phyloP scores from a whole-genome alignment of 2,888 invertebrate genomes.

The Callyntrura guangdongensis region DNA sequence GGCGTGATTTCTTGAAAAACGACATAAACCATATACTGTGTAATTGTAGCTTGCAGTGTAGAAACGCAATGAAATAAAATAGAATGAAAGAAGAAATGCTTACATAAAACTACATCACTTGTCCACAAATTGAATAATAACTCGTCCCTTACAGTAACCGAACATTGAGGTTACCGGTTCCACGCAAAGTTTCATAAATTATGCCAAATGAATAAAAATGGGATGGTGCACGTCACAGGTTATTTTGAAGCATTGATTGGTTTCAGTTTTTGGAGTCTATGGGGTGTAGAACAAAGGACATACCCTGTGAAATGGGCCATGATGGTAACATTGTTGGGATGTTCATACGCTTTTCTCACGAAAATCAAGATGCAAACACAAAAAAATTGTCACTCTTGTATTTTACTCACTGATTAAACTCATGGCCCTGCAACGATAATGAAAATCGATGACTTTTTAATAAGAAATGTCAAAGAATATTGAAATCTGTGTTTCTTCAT shows the following conservation, averaged over 20 bases:
- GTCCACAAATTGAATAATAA: too few relatives aligned
- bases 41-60: too few relatives aligned
- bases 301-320: not conserved
- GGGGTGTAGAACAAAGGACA: not conserved
- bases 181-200: not conserved
- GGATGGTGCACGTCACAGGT: constrained; percentile 24
- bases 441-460: constrained; percentile 39
- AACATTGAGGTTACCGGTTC: constrained; percentile 19
- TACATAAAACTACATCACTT: too few relatives aligned
- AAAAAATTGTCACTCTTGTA: constrained; percentile 11
- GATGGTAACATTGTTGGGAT: constrained; percentile 33
- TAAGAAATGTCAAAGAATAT: not conserved
- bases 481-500: not conserved
- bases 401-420: not conserved
- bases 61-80: too few relatives aligned
- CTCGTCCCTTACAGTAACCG: not conserved
- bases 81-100: too few relatives aligned
- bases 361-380: constrained; percentile 63
- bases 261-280: not conserved
- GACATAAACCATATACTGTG: too few relatives aligned
- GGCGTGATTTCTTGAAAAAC: too few relatives aligned
- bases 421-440: constrained; percentile 26
- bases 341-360: constrained; percentile 76
- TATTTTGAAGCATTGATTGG: constrained; percentile 9
- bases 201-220: constrained; percentile 26